phyloP scores from a whole-genome alignment of 2,797 vertebrate species.

The Tachyglossus aculeatus region DNA sequence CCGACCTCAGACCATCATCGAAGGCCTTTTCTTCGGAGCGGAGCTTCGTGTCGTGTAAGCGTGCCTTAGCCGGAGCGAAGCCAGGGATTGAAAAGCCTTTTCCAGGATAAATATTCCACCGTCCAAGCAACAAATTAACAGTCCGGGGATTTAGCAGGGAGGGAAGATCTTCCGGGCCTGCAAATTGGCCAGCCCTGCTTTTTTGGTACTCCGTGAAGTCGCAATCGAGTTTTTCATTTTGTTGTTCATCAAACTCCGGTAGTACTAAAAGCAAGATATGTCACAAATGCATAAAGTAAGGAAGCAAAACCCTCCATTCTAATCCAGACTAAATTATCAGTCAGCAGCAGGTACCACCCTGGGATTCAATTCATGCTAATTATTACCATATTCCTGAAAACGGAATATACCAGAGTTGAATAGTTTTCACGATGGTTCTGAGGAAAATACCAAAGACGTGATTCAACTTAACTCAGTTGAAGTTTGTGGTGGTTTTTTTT shows the following conservation, averaged over 20 bases:
- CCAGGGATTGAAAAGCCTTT: neutral
- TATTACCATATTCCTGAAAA: slow-evolving; percentile 13
- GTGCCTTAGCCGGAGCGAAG: slow-evolving; percentile 22
- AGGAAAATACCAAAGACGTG: neutral
- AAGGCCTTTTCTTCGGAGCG: slow-evolving; percentile 2
- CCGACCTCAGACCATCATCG: neutral
- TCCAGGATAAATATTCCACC: slow-evolving; percentile 6
- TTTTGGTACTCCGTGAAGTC: slow-evolving; percentile 4
- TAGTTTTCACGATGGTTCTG: neutral
- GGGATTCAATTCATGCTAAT: slow-evolving; percentile 22
- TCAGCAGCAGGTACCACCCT: neutral
- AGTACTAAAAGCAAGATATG: too few species aligned
- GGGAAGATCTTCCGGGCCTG: too few species aligned
- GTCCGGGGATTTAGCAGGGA: neutral
- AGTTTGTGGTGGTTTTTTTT: too few species aligned
- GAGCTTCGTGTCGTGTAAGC: slow-evolving; percentile 16
- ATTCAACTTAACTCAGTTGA: neutral
- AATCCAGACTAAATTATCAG: too few species aligned
- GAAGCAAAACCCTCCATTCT: too few species aligned
- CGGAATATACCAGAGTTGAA: too few species aligned
- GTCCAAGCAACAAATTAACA: neutral
- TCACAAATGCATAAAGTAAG: too few species aligned
- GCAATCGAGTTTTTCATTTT: slow-evolving; percentile 1
- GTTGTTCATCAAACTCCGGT: too few species aligned
- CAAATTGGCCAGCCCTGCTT: neutral